A percentile compares a stretch with the other conserved stretches of the same genome.
phyloP scores from a whole-genome alignment of 2,888 invertebrate genomes.

The Calameuta idolon region DNA sequence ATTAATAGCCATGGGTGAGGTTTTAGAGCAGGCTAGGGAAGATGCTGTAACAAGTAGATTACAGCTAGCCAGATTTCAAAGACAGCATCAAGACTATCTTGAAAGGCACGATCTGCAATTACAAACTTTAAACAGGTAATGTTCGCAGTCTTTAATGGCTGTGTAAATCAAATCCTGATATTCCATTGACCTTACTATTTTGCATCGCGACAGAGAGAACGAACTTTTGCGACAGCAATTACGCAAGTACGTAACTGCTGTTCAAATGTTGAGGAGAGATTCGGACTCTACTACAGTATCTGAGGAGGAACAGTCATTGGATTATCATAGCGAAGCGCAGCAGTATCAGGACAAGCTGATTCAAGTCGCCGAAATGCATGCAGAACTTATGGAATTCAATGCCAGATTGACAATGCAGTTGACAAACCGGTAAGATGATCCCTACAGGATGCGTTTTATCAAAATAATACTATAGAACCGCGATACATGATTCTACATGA shows the following conservation, averaged over 20 bases:
- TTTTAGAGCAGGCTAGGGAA: conserved; percentile 60
- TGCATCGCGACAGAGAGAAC: conserved; percentile 76
- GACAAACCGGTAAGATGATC: conserved; percentile 62
- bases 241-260: conserved; percentile 88
- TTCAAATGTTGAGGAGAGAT: conserved; percentile 81
- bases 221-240: conserved; percentile 86
- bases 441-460: not conserved
- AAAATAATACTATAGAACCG: not conserved
- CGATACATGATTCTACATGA: not conserved
- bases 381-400: conserved; percentile 93
- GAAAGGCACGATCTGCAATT: conserved; percentile 68
- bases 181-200: conserved; percentile 16
- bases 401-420: conserved; percentile 81
- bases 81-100: conserved; percentile 62
- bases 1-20: conserved; percentile 54
- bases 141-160: not conserved
- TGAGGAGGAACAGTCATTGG: conserved; percentile 60
- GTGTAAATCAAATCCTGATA: not conserved
- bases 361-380: conserved; percentile 95
- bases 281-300: conserved; percentile 60
- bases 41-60: conserved; percentile 58
- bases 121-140: conserved; percentile 75
- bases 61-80: conserved; percentile 59
- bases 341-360: conserved; percentile 89
- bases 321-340: conserved; percentile 77